phyloP scores from a whole-genome alignment of 2,888 invertebrate genomes.

The Celastrina argiolus region DNA sequence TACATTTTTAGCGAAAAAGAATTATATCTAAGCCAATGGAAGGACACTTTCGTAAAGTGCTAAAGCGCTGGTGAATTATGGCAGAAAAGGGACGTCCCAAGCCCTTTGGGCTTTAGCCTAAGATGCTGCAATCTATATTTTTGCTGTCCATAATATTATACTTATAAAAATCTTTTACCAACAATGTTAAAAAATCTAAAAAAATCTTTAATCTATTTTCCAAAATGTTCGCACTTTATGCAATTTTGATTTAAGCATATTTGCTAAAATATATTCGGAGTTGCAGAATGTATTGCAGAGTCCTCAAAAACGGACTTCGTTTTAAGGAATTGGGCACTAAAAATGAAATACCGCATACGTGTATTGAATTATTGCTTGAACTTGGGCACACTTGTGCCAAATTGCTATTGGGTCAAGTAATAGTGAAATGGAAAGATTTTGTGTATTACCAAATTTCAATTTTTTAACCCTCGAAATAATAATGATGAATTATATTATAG shows the following conservation, averaged over 20 bases:
- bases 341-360: not conserved
- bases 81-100: not conserved
- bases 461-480: too few species aligned
- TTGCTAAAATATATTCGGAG: not conserved
- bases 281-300: not conserved
- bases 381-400: not conserved
- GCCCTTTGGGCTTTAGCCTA: not conserved
- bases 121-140: not conserved
- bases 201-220: too few species aligned
- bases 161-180: too few species aligned
- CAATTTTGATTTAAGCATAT: not conserved
- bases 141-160: too few species aligned
- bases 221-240: too few species aligned
- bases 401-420: not conserved
- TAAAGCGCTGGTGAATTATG: conserved; percentile 1
- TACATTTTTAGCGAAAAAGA: too few species aligned
- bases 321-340: conserved; percentile 4
- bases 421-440: not conserved
- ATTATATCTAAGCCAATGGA: not conserved
- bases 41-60: not conserved
- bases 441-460: too few species aligned
- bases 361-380: not conserved
- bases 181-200: too few species aligned
- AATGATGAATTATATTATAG: too few species aligned
- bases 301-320: not conserved